Base-by-base conservation (phyloP, 2,113 vertebrate genomes). In the Eulemur rufifrons region DNA sequence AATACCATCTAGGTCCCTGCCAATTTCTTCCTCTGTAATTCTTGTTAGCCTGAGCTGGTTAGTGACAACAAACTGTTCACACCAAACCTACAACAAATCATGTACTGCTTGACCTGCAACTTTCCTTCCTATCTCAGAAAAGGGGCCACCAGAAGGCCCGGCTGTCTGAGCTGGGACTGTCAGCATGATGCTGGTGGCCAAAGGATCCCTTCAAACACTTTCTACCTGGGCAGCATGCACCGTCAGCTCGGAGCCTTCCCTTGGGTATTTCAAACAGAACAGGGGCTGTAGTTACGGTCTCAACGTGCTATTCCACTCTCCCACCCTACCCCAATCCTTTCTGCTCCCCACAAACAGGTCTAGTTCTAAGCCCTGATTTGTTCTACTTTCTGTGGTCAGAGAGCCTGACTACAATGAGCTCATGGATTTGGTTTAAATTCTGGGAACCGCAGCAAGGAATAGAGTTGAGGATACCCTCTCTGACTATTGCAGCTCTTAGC, bases 1-100 rank as follows among this genome's bases (percentile, higher is more conserved):
- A 97, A 96, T 95, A 86, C 94, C 90, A 91, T 47, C 56, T 78
- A 91, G 95, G 92, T 42, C 66, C n/a, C 1, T 68, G 78, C 95
- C 89, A 97, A 95, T 86, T 93, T 45, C 66, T 63, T 93, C 77
- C 89, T 94, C 97, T 94, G 71, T 69, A 93, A 86, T 59, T 95
- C 89, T 56, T 63, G 52, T 45, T 91, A 95, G 74, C 68, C 80
- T 74, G 82, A 89, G 83, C 64, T 95, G 93, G 37, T 83, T 5
- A 90, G 13, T 69, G 74, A 89, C 85, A 95, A 97, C 86, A 96
- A 93, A 96, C 34, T 83, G 63, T 81, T 95, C 93, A 94, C 45
- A 84, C 61, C 6, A 25, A 96, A 61, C 68, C 82, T 77, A 77
- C 9, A 25, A 97, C 91, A 82, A 96, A 89, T 69, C 66, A 4